Conservation (phyloP, 2,113 vertebrate species). For the Caloenas nicobarica region DNA sequence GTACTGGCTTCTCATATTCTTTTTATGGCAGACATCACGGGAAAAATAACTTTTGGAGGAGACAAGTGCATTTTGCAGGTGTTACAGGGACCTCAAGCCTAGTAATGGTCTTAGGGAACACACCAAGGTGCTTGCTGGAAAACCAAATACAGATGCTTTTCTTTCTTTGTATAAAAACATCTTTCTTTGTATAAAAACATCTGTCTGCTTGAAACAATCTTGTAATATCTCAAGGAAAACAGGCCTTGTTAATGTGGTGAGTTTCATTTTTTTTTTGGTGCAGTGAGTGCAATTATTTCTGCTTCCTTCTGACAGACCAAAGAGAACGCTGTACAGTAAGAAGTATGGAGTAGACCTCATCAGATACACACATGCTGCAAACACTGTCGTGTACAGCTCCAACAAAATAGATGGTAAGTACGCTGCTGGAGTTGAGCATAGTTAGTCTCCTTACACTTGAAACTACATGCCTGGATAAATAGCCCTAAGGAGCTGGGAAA, state of each 20-base stretch:
- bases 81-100: not conserved
- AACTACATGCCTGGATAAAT: not conserved
- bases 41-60: not conserved
- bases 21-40: not conserved
- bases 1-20: not conserved
- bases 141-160: not conserved
- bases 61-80: not conserved
- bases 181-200: not conserved
- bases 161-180: not conserved
- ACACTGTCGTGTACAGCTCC: constrained; percentile 99
- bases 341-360: constrained; percentile 99
- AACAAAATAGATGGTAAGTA: constrained; percentile 99
- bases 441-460: not conserved
- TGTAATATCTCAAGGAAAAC: not conserved
- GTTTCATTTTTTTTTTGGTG: not conserved
- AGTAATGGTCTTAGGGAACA: not conserved
- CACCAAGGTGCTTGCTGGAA: not conserved
- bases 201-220: not conserved
- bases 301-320: constrained; percentile 82
- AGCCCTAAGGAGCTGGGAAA: not conserved
- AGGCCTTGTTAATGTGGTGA: not conserved
- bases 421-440: not conserved
- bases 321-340: constrained; percentile 98
- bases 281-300: constrained; percentile 8
- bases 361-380: constrained; percentile 97